Percentiles rank a stretch among this genome's conserved stretches.
Conservation (phyloP, 2,888 invertebrate species). For the Euproctis similis region DNA sequence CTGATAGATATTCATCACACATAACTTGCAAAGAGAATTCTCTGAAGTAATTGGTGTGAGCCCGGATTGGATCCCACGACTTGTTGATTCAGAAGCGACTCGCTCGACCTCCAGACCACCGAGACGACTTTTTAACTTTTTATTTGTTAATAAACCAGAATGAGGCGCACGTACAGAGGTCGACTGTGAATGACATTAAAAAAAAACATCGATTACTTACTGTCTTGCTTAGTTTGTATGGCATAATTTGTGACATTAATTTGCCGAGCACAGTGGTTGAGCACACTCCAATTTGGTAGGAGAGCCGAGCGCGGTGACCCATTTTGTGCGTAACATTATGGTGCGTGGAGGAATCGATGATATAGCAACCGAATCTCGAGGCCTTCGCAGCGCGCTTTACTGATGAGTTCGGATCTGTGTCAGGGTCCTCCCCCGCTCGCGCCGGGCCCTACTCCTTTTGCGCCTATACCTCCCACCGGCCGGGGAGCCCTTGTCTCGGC, state of each 20-base stretch:
- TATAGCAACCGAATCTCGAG: slow-evolving; percentile 66
- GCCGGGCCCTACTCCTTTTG: slow-evolving; percentile 57
- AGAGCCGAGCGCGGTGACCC: slow-evolving; percentile 60
- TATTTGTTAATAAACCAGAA: too few relatives aligned
- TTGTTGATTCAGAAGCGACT: too few relatives aligned
- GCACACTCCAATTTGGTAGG: slow-evolving; percentile 45
- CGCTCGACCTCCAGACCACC: too few relatives aligned
- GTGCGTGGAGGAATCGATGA: slow-evolving; percentile 66
- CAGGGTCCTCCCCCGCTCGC: slow-evolving; percentile 65
- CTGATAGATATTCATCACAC: too few relatives aligned
- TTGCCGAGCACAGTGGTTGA: slow-evolving; percentile 59
- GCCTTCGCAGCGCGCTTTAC: slow-evolving; percentile 56
- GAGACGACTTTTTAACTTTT: too few relatives aligned
- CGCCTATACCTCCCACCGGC: slow-evolving; percentile 42
- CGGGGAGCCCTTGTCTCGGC: slow-evolving; percentile 43
- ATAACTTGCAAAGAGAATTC: too few relatives aligned
- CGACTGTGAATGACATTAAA: too few relatives aligned
- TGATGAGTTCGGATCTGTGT: slow-evolving; percentile 71
- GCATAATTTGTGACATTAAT: slow-evolving; percentile 57
- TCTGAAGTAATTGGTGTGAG: too few relatives aligned
- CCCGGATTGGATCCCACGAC: too few relatives aligned
- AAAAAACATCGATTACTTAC: too few relatives aligned
- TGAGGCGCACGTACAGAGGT: too few relatives aligned
- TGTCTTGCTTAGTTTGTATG: too few relatives aligned
- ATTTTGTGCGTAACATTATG: slow-evolving; percentile 60